Conservation (phyloP, 2,113 vertebrate species). For the Nothocercus julius region DNA sequence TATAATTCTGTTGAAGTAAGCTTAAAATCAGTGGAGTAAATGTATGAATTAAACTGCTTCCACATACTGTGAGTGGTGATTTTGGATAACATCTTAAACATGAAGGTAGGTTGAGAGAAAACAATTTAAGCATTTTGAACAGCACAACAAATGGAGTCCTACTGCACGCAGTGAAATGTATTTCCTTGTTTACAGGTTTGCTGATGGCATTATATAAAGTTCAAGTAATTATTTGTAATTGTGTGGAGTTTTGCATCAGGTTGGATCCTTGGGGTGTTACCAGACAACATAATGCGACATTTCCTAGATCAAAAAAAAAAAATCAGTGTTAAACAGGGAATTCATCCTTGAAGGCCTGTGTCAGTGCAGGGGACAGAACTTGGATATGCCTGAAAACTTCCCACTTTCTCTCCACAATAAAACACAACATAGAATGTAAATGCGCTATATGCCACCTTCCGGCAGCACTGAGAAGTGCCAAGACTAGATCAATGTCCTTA, state of each 20-base stretch:
- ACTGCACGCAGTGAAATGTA: neutral
- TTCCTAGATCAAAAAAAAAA: neutral
- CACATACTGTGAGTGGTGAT: rapidly evolving
- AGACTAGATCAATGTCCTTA: rapidly evolving
- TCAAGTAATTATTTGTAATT: neutral
- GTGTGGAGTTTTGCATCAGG: neutral
- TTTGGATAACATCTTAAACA: neutral
- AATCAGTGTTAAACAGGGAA: neutral
- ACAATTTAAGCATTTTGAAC: neutral
- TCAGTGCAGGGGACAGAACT: neutral
- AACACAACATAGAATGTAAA: neutral
- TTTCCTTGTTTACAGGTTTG: neutral
- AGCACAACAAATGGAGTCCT: neutral
- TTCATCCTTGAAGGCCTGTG: rapidly evolving
- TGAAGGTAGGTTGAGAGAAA: neutral
- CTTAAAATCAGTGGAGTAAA: neutral
- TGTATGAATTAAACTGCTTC: neutral
- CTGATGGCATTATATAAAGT: neutral
- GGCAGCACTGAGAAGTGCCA: rapidly evolving
- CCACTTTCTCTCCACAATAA: rapidly evolving
- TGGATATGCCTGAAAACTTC: neutral
- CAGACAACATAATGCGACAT: neutral
- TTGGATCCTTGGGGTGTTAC: neutral
- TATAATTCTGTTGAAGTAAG: neutral
- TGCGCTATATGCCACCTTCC: neutral